phyloP scores from a whole-genome alignment of 2,113 vertebrate genomes.

The Pantherophis guttatus region DNA sequence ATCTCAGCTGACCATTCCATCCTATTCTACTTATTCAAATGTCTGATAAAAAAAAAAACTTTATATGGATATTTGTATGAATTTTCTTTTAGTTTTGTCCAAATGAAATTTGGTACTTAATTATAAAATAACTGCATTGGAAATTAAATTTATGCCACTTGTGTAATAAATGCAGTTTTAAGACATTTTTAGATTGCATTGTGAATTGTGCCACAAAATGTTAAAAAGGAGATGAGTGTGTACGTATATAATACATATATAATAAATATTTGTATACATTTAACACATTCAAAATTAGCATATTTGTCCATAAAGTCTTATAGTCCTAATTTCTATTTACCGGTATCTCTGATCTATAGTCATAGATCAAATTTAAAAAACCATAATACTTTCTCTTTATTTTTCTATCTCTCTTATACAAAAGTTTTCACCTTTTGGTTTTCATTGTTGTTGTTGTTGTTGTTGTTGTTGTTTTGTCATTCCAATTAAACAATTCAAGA shows the following conservation, averaged over 20 bases:
- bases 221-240: neutral
- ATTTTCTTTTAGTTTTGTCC: neutral
- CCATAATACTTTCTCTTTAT: neutral
- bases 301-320: neutral
- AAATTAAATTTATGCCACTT: neutral
- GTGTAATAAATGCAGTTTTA: neutral
- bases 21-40: neutral
- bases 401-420: neutral
- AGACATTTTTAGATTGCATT: neutral
- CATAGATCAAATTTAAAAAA: neutral
- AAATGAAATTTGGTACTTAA: neutral
- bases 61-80: neutral
- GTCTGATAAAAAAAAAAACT: neutral
- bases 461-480: neutral
- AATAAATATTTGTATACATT: neutral
- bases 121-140: neutral
- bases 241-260: neutral
- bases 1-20: neutral
- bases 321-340: neutral
- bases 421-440: neutral
- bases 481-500: neutral
- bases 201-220: neutral
- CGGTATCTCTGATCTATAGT: neutral
- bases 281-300: neutral
- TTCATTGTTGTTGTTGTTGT: neutral